phyloP scores from a whole-genome alignment of 2,888 invertebrate genomes.

The Thyatira batis region DNA sequence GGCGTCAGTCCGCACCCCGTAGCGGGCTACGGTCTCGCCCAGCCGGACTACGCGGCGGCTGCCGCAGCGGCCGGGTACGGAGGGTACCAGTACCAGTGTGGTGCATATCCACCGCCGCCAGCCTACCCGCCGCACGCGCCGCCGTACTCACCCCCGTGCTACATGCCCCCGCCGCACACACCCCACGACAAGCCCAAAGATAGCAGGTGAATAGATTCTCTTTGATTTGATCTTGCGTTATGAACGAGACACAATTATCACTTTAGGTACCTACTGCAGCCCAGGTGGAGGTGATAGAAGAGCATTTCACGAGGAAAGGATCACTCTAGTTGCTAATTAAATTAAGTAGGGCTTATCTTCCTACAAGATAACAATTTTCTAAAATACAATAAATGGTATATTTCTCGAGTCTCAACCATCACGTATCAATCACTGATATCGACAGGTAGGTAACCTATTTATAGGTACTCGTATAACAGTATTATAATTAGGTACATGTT shows the following conservation, averaged over 20 bases:
- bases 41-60: slow-evolving; percentile 90
- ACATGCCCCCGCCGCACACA: slow-evolving; percentile 93
- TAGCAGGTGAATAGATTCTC: slow-evolving; percentile 83
- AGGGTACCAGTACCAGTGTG: slow-evolving; percentile 82
- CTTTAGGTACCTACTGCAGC: too few relatives aligned
- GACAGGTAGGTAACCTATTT: too few relatives aligned
- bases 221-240: not conserved
- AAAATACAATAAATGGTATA: too few relatives aligned
- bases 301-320: too few relatives aligned
- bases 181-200: slow-evolving; percentile 91
- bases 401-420: too few relatives aligned
- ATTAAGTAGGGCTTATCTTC: too few relatives aligned
- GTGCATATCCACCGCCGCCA: slow-evolving; percentile 83
- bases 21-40: slow-evolving; percentile 89
- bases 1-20: slow-evolving; percentile 92
- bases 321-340: too few relatives aligned
- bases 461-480: too few relatives aligned
- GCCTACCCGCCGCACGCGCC: slow-evolving; percentile 86
- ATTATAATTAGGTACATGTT: too few relatives aligned
- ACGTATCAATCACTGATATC: too few relatives aligned
- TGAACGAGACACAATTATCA: not conserved
- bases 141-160: slow-evolving; percentile 91
- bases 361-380: too few relatives aligned
- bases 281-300: too few relatives aligned
- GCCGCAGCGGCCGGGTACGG: slow-evolving; percentile 86